Conservation (phyloP, 2,113 vertebrate genomes). For the Agapornis roseicollis region DNA sequence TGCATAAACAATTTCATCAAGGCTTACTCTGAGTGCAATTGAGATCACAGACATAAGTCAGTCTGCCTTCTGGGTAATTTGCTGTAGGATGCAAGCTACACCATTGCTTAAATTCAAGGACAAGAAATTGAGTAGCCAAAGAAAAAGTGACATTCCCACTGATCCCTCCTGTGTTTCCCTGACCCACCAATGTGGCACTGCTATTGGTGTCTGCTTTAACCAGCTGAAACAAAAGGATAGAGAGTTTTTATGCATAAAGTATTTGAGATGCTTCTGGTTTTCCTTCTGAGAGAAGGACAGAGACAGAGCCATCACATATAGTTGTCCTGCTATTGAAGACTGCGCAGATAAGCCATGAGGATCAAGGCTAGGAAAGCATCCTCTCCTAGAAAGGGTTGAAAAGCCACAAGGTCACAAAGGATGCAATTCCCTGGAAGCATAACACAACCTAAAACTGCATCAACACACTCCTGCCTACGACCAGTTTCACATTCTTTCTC, state of each 20-base stretch:
- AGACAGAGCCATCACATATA: neutral
- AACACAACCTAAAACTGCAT: neutral
- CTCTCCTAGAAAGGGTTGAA: neutral
- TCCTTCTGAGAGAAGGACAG: neutral
- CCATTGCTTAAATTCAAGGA: neutral
- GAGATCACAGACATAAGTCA: conserved; percentile 8
- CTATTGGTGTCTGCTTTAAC: neutral
- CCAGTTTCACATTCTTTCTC: neutral
- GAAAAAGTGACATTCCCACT: neutral
- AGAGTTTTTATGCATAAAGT: neutral
- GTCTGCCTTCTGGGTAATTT: neutral
- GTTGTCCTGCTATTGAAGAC: neutral
- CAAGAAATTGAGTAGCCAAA: neutral
- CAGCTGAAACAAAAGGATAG: neutral
- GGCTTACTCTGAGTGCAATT: neutral
- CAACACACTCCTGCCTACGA: neutral
- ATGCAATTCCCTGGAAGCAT: neutral
- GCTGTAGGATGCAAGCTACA: neutral
- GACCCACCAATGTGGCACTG: accelerated
- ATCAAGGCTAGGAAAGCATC: neutral
- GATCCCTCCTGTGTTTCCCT: neutral
- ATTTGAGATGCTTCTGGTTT: neutral
- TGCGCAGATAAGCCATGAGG: neutral
- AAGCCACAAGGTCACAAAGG: neutral
- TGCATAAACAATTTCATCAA: conserved; percentile 53